These are phyloP conservation scores for Embiotoca jacksoni DNA, from an alignment of 2,113 vertebrate genomes.

Conservation along the genomic window DNA sequence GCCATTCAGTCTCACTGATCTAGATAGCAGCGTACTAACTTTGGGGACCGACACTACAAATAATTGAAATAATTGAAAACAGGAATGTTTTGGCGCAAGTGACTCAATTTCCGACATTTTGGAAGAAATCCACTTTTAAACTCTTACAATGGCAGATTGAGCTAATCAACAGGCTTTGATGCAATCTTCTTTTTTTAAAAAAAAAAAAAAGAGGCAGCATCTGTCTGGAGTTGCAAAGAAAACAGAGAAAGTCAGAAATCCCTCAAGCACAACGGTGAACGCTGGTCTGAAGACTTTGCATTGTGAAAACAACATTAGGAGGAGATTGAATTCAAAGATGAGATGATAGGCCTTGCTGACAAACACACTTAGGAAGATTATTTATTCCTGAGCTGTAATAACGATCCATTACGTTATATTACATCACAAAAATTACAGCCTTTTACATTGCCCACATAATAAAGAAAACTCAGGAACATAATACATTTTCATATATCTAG, in stretches of 20 bases:
- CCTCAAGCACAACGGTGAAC: not conserved
- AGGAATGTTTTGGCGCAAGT: not conserved
- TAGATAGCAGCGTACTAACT: too few species aligned
- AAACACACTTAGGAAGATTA: not conserved
- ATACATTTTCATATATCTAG: not conserved
- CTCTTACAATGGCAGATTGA: not conserved
- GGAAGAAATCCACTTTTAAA: not conserved
- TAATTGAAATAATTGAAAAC: not conserved
- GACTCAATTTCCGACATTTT: not conserved
- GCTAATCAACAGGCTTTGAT: not conserved
- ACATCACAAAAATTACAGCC: not conserved
- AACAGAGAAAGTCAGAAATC: not conserved
- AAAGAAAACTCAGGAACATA: not conserved
- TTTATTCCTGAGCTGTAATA: not conserved
- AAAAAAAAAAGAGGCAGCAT: not conserved
- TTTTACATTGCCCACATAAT: not conserved
- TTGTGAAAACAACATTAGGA: not conserved
- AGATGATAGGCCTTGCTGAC: not conserved
- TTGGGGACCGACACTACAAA: not conserved
- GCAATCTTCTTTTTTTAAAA: constrained; percentile 10
- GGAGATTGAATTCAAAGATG: not conserved
- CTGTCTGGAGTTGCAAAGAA: constrained; percentile 9
- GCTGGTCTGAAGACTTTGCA: not conserved
- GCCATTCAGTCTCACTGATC: too few species aligned
- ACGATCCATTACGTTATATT: not conserved